These are phyloP conservation scores for Pharmacophagus antenor DNA, from an alignment of 2,888 invertebrate genomes.

Conservation along the genomic window DNA sequence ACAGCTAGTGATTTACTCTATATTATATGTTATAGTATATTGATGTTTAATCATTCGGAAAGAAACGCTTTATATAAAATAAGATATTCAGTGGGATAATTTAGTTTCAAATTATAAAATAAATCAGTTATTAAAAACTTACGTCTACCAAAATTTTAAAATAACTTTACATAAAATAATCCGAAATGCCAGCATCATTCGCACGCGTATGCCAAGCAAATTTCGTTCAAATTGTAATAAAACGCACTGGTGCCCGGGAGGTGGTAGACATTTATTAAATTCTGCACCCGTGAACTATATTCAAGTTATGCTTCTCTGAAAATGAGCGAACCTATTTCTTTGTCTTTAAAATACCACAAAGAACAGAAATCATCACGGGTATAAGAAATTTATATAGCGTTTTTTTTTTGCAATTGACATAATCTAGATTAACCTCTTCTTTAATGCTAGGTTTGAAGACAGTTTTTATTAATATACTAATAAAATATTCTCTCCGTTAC, in stretches of 20 bases:
- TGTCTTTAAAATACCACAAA: neutral
- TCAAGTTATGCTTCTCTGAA: neutral
- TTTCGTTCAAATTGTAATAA: slow-evolving; percentile 27
- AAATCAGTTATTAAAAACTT: neutral
- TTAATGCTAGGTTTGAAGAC: too few relatives aligned
- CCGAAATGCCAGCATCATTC: slow-evolving; percentile 16
- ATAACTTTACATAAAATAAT: neutral
- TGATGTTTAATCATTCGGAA: too few relatives aligned
- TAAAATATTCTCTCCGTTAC: neutral
- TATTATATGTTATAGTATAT: too few relatives aligned
- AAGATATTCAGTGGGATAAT: too few relatives aligned
- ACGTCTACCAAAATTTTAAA: neutral
- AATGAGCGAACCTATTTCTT: neutral
- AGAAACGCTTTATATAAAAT: too few relatives aligned
- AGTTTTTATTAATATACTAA: too few relatives aligned
- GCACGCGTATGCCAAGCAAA: slow-evolving; percentile 16
- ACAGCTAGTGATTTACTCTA: too few relatives aligned
- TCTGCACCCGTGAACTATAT: slow-evolving; percentile 19
- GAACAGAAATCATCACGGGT: neutral
- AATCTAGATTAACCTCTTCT: too few relatives aligned
- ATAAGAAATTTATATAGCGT: too few relatives aligned
- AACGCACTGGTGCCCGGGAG: slow-evolving; percentile 22
- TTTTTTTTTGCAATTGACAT: neutral
- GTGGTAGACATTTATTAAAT: slow-evolving; percentile 26
- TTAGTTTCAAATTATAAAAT: too few relatives aligned